Conservation (phyloP, 2,888 invertebrate species). For the Noctuana brunneofusca region DNA sequence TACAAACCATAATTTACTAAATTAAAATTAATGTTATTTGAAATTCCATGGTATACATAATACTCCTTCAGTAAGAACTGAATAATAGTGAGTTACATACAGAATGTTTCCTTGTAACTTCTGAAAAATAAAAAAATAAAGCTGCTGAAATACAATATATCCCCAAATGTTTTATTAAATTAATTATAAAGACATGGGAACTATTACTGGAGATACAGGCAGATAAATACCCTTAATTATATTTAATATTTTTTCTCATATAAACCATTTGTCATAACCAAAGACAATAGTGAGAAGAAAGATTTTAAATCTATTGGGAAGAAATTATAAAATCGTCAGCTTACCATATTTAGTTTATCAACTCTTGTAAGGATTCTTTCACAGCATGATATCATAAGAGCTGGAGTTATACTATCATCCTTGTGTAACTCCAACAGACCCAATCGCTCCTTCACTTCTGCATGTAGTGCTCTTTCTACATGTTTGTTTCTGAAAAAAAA, state of each 20-base stretch:
- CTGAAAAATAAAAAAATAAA: slow-evolving; percentile 50
- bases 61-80: slow-evolving; percentile 94
- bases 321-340: slow-evolving; percentile 34
- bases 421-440: slow-evolving; percentile 89
- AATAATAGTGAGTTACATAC: slow-evolving; percentile 94
- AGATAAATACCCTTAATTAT: too few relatives aligned
- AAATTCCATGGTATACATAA: slow-evolving; percentile 97
- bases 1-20: too few relatives aligned
- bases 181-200: too few relatives aligned
- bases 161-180: too few relatives aligned
- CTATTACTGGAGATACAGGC: too few relatives aligned
- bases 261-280: too few relatives aligned
- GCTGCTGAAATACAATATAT: too few relatives aligned
- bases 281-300: too few relatives aligned
- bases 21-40: too few relatives aligned
- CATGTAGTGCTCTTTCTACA: slow-evolving; percentile 88
- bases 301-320: too few relatives aligned
- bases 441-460: slow-evolving; percentile 86
- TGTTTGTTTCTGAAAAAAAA: slow-evolving; percentile 86
- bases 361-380: slow-evolving; percentile 84
- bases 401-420: slow-evolving; percentile 95
- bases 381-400: slow-evolving; percentile 94
- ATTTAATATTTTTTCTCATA: too few relatives aligned
- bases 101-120: slow-evolving; percentile 87
- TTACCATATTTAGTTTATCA: slow-evolving; percentile 62